Evolutionary conservation across 2,113 vertebrate genomes (phyloP).

Genomic region (Boulengeromyrus knoepffleri): DNA sequence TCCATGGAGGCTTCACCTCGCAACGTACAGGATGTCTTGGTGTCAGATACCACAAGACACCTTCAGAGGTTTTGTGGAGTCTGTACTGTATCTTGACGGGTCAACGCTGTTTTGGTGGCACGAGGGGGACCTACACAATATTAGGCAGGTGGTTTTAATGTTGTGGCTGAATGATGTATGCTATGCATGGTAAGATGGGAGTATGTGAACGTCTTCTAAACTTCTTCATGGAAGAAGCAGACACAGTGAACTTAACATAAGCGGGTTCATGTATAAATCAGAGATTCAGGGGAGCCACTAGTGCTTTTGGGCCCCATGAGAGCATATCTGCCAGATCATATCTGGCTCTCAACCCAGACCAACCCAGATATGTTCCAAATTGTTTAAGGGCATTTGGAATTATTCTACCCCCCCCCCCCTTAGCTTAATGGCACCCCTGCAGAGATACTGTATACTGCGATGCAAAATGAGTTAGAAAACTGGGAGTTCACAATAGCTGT

Average conservation of each 20-base stretch:
- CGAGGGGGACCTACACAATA: neutral
- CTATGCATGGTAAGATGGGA: neutral
- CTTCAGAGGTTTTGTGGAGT: neutral
- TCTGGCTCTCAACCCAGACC: neutral
- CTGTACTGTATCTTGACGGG: neutral
- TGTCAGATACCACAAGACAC: neutral
- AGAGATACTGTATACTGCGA: neutral
- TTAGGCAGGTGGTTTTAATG: neutral
- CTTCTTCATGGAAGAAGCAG: neutral
- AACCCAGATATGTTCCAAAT: neutral
- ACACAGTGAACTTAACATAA: neutral
- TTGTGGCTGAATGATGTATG: neutral
- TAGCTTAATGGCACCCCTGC: neutral
- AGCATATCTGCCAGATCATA: neutral
- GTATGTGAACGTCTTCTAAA: neutral
- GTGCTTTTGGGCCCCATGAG: neutral
- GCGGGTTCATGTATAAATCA: neutral
- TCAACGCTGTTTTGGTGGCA: neutral
- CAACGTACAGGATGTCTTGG: neutral
- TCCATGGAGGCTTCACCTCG: neutral
- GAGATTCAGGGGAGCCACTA: neutral
- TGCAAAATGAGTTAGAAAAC: neutral
- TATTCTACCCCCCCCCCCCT: neutral
- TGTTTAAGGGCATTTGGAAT: neutral
- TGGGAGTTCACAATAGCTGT: neutral